Base-by-base conservation (phyloP, 2,888 invertebrate genomes). In the Theodoxus fluviatilis region DNA sequence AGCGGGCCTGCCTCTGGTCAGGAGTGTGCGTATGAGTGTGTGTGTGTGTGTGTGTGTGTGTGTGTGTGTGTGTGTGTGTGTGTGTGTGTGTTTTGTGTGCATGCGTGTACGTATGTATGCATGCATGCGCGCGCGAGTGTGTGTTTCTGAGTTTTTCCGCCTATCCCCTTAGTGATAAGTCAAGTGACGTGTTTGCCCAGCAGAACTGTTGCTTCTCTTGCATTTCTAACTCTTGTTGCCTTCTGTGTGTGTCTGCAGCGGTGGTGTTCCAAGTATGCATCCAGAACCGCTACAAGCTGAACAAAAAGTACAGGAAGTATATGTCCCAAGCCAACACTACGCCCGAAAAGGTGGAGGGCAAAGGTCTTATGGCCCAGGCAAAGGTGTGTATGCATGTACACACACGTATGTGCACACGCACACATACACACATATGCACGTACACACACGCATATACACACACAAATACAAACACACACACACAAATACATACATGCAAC, bases 231-330 rank as follows among this genome's bases (percentile, higher is more conserved):
- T n/a, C n/a, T n/a, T n/a, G n/a, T n/a, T n/a, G n/a, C 22, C 7
- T 65, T 15, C 43, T 22, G 28, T 3, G 28, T 31, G 18, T 22
- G n/a, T 12, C 59, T 75, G 9, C 75, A 86, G 86, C 82, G 35
- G 80, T 85, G 18, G 83, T 84, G 55, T 87, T 87, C 73, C 84
- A 85, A 76, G 79, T 87, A 12, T 84, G 84, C 75, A 87, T 87
- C 7, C 87, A 87, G 77, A 87, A 87, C 76, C 74, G 87, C 9
- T 87, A 87, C 80, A 87, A 87, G 69, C 75, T 87, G 61, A 86
- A 84, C 81, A 87, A 87, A 73, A 86, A 86, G 72, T 75, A 76
- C 59, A 70, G 80, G 63, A 82, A 81, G 69, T 76, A 77, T 75
- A 43, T 78, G 38, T 59, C 79, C n/a, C 75, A 79, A 67, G 72